These are phyloP conservation scores for Aplocera efformata DNA, from an alignment of 2,888 invertebrate genomes.

Conservation along the genomic window DNA sequence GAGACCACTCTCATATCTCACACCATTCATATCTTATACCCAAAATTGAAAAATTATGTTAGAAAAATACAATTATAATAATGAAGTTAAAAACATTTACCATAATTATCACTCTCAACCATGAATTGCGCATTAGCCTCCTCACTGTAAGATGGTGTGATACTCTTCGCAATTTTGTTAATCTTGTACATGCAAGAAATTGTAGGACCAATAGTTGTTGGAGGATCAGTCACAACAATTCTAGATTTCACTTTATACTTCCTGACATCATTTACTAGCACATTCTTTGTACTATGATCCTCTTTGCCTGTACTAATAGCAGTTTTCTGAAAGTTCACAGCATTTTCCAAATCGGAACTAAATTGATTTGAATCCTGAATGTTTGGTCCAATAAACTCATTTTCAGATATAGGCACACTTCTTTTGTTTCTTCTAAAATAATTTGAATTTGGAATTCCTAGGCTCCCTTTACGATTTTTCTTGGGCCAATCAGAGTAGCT, in stretches of 20 bases:
- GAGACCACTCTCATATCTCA: too few species aligned
- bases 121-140: conserved; percentile 56
- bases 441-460: conserved; percentile 21
- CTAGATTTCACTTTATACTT: conserved; percentile 52
- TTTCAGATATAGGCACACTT: conserved; percentile 40
- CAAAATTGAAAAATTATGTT: too few species aligned
- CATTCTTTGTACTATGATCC: conserved; percentile 43
- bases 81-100: too few species aligned
- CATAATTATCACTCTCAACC: conserved; percentile 62
- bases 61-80: too few species aligned
- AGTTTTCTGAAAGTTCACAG: conserved; percentile 44
- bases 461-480: conserved; percentile 9
- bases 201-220: conserved; percentile 50
- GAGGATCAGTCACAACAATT: conserved; percentile 40
- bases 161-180: conserved; percentile 59
- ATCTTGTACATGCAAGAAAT: conserved; percentile 65
- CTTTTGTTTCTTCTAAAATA: conserved; percentile 49
- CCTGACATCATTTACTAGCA: conserved; percentile 41
- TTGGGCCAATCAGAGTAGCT: conserved; percentile 26
- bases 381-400: conserved; percentile 44
- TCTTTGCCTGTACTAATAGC: conserved; percentile 44
- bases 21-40: too few species aligned
- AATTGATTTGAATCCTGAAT: conserved; percentile 41
- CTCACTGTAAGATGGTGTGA: conserved; percentile 61
- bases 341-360: conserved; percentile 39